These are phyloP conservation scores for Scopus umbretta DNA, from an alignment of 2,113 vertebrate genomes.

Conservation along the genomic window DNA sequence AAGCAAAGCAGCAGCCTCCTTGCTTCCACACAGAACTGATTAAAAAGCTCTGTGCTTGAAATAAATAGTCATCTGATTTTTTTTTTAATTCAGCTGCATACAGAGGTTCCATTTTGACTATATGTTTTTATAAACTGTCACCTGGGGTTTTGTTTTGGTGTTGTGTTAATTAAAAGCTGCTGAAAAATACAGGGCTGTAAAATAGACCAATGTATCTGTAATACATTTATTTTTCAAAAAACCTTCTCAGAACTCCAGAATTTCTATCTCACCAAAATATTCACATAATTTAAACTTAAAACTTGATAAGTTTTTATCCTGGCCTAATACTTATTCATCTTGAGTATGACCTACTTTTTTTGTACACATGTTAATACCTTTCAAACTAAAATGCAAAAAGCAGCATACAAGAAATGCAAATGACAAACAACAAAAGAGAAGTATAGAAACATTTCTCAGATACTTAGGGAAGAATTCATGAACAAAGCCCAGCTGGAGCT, in stretches of 20 bases:
- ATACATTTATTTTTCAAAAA: not conserved
- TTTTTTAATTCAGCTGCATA: not conserved
- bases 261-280: not conserved
- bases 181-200: not conserved
- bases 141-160: not conserved
- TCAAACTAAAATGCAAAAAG: not conserved
- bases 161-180: not conserved
- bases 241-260: not conserved
- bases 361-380: not conserved
- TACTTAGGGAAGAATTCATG: not conserved
- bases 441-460: not conserved
- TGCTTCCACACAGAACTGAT: slow-evolving; percentile 33
- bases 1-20: slow-evolving; percentile 13
- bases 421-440: not conserved
- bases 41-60: slow-evolving; percentile 49
- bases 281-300: not conserved
- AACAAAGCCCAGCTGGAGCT: not conserved
- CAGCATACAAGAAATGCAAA: not conserved
- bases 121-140: slow-evolving; percentile 21
- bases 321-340: not conserved
- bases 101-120: slow-evolving; percentile 9
- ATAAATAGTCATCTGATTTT: not conserved
- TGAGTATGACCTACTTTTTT: slow-evolving; percentile 1
- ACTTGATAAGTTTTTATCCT: not conserved
- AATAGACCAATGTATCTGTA: not conserved